phyloP scores from a whole-genome alignment of 2,888 invertebrate genomes.

The Abrostola tripartita region DNA sequence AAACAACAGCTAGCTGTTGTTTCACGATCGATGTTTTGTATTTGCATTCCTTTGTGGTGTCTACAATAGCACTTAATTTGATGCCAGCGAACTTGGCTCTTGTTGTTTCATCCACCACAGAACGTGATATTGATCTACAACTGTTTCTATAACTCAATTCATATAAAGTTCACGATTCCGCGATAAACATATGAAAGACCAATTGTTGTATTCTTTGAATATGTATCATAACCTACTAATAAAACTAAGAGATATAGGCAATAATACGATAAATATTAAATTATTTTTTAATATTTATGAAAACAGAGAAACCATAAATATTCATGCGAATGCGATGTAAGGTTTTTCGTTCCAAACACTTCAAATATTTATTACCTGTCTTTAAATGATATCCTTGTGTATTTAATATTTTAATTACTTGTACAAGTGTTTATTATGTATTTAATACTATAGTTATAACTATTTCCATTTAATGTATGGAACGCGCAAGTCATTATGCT shows the following conservation, averaged over 20 bases:
- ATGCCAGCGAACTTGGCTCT: conserved; percentile 29
- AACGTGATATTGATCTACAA: conserved; percentile 35
- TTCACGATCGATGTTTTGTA: conserved; percentile 27
- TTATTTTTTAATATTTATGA: not conserved
- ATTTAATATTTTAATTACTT: conserved; percentile 9
- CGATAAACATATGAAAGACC: conserved; percentile 40
- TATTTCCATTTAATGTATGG: conserved; percentile 8
- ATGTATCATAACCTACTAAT: conserved; percentile 19
- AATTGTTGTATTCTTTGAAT: conserved; percentile 20
- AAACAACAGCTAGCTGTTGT: conserved; percentile 7
- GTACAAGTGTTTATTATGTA: conserved; percentile 24
- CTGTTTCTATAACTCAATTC: conserved; percentile 25
- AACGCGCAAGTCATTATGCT: conserved; percentile 19
- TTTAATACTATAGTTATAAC: conserved; percentile 8
- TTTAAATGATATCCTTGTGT: conserved; percentile 2
- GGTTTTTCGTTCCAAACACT: conserved; percentile 2
- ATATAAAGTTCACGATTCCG: conserved; percentile 41
- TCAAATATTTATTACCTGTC: conserved; percentile 4
- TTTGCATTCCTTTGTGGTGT: conserved; percentile 46
- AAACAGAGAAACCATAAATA: not conserved
- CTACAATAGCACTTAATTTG: conserved; percentile 40
- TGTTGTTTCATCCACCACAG: conserved; percentile 18
- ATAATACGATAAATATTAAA: conserved; percentile 14
- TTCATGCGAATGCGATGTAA: not conserved
- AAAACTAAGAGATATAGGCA: conserved; percentile 9